Percentiles rank a stretch among this genome's conserved stretches.
These are phyloP conservation scores for Anolis sagrei DNA, from an alignment of 2,113 vertebrate species.

Conservation along the genomic window DNA sequence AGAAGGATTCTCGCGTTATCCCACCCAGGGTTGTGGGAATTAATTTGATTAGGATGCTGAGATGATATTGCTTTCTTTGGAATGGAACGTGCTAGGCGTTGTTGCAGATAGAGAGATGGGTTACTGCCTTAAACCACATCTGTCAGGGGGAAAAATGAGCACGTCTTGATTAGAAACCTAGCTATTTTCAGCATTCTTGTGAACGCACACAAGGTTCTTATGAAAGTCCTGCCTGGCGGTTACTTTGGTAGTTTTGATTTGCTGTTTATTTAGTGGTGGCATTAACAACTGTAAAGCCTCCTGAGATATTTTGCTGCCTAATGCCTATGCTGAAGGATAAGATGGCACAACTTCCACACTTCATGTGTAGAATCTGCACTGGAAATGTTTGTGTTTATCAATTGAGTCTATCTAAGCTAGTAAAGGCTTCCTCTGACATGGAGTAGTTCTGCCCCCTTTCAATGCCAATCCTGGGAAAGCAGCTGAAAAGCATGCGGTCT, in stretches of 20 bases:
- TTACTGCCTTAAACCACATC: background rate
- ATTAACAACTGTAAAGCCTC: background rate
- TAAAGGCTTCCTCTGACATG: no score
- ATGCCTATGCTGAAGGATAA: no score
- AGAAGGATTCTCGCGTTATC: conserved; percentile 40
- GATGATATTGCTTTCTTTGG: rapidly evolving
- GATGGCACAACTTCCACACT: no score
- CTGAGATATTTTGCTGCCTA: no score
- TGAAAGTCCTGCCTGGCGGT: background rate
- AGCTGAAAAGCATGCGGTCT: rapidly evolving
- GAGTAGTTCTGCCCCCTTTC: background rate
- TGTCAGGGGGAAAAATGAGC: background rate
- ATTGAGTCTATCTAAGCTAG: no score
- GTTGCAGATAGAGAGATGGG: rapidly evolving
- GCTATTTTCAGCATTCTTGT: no score
- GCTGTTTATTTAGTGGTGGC: background rate
- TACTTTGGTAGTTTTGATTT: background rate
- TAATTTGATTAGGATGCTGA: background rate
- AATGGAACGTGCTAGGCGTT: rapidly evolving
- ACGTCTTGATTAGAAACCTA: background rate
- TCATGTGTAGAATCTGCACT: no score
- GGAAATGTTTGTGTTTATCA: no score
- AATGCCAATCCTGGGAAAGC: background rate
- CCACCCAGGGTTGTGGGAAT: background rate
- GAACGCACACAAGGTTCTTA: background rate